These are phyloP conservation scores for Tyrannus savana DNA, from an alignment of 2,113 vertebrate species.

Conservation along the genomic window DNA sequence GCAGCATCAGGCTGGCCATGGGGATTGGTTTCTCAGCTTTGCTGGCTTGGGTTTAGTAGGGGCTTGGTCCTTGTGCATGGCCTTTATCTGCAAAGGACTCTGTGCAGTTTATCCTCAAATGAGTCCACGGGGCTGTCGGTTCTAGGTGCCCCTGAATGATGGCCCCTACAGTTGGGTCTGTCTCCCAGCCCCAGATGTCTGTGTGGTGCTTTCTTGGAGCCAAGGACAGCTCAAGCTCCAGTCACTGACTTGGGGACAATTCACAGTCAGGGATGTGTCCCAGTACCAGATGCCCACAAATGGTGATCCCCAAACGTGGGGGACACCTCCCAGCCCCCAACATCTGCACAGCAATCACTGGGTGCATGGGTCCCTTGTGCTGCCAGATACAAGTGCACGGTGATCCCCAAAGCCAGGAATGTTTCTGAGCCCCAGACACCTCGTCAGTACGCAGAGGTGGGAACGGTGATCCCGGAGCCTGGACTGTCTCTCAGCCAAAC, in stretches of 20 bases:
- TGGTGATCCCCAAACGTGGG: neutral
- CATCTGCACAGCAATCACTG: neutral
- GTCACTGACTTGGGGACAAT: neutral
- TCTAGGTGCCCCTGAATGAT: neutral
- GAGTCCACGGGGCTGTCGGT: neutral
- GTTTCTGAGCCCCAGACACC: neutral
- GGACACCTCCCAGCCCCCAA: neutral
- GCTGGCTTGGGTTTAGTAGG: neutral
- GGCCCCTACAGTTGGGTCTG: neutral
- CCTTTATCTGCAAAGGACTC: neutral
- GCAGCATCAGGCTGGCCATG: accelerated
- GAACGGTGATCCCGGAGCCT: accelerated
- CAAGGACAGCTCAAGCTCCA: neutral
- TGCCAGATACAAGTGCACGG: neutral
- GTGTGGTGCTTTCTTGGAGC: neutral
- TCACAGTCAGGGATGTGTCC: neutral
- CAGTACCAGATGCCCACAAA: neutral
- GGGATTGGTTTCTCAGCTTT: neutral
- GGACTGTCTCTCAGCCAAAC: neutral
- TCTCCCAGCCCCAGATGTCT: neutral
- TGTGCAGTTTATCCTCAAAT: neutral
- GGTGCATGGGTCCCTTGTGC: neutral
- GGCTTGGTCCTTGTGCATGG: neutral
- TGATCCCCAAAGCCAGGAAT: neutral
- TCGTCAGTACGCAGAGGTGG: neutral